phyloP scores from a whole-genome alignment of 1,140 invertebrate species.

The Procambarus virginalis region DNA sequence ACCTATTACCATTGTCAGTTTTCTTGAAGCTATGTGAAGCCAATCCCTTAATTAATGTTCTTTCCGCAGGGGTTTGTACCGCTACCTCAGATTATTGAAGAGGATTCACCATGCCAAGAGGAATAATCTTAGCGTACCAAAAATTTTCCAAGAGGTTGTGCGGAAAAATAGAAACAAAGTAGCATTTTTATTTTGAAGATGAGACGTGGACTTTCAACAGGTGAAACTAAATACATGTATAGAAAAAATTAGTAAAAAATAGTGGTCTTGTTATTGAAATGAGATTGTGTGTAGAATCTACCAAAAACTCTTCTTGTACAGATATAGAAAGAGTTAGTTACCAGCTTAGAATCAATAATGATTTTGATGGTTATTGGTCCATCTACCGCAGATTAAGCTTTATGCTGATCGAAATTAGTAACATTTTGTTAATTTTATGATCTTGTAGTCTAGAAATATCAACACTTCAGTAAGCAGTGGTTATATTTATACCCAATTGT shows the following conservation, averaged over 20 bases:
- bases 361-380: too few species aligned
- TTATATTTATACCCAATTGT: not conserved
- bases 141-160: conserved; percentile 23
- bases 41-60: not conserved
- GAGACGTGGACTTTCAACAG: conserved; percentile 85
- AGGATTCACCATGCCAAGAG: conserved; percentile 27
- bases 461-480: too few species aligned
- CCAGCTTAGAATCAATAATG: too few species aligned
- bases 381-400: too few species aligned
- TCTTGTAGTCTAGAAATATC: too few species aligned
- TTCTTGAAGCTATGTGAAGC: too few species aligned
- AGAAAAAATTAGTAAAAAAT: not conserved
- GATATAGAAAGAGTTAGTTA: not conserved
- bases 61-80: conserved; percentile 3
- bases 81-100: conserved; percentile 5
- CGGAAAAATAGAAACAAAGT: conserved; percentile 17
- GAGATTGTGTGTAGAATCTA: too few species aligned
- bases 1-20: too few species aligned
- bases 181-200: conserved; percentile 84
- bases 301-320: not conserved
- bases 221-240: conserved; percentile 73
- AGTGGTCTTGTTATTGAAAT: too few species aligned
- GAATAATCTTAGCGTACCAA: conserved; percentile 30
- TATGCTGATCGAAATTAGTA: too few species aligned
- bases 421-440: too few species aligned